Base-by-base conservation (phyloP, 2,888 invertebrate species). In the Eupeodes latifasciatus region DNA sequence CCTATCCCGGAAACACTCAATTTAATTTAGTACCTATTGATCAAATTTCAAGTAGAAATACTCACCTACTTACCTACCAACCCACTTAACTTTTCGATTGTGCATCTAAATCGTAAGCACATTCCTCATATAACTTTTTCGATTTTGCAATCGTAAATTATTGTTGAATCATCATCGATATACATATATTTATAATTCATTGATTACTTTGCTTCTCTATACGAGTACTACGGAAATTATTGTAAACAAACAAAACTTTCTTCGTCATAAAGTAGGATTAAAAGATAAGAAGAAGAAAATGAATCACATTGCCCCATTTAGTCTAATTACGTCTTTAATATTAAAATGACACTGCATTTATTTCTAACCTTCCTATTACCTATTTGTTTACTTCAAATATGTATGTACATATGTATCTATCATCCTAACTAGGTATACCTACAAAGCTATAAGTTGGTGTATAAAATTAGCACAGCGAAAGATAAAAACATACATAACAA, bases 161-260 rank as follows among this genome's bases (percentile, higher is more conserved):
- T 67, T 19, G 51, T 10, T 49, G 47, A 51, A 53, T 69, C 69
- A 53, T 53, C 51, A 53, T 36, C 16, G 36, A 69, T 69, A 27
- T 27, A 27, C 1, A 19, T 27, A 27, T 19, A 19, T 19, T n/a
- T 55, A 19, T 27, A 36, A 53, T 51, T 51, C 67, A 67, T 53
- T 67, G 27, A n/a, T 67, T 4, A 10, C 7, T 61, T 36, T 5
- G 1, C 14, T 14, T 1, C 34, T 61, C 4, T 40, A 40, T 40
- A 61, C 10, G 9, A 55, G n/a, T 7, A 27, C 27, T 16, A 16
- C 53, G n/a, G 40, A 40, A 55, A 6, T 55, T 55, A 55, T 5
- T 36, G 75, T 75, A 84, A 86, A 82, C 86, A 86, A 61, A 27
- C 27, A 27, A 27, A 27, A 81, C 77, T 81, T 67, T 77, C 64